phyloP scores from a whole-genome alignment of 2,888 invertebrate genomes.

The Rhyacophila evoluta region DNA sequence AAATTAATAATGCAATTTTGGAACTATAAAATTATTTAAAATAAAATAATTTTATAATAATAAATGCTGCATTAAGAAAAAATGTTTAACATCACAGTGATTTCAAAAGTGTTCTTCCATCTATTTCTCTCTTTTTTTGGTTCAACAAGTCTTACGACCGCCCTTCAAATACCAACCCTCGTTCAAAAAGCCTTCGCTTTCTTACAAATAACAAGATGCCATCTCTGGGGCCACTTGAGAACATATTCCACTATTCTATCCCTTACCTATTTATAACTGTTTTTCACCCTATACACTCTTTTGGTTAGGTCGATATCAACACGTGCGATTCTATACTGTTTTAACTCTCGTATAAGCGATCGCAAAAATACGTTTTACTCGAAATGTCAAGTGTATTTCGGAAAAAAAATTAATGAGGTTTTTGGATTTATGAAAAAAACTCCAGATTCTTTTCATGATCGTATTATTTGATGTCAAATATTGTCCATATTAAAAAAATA shows the following conservation, averaged over 20 bases:
- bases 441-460: too few species aligned
- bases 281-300: not conserved
- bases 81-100: not conserved
- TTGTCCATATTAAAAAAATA: too few species aligned
- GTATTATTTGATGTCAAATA: too few species aligned
- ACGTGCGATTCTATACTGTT: not conserved
- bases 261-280: not conserved
- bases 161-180: slow-evolving; percentile 22
- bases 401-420: too few species aligned
- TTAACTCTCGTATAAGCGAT: not conserved
- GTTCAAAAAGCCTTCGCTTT: slow-evolving; percentile 20
- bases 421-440: too few species aligned
- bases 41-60: too few species aligned
- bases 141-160: slow-evolving; percentile 18
- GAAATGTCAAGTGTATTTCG: too few species aligned
- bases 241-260: not conserved
- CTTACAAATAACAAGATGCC: slow-evolving; percentile 46
- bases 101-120: not conserved
- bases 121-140: slow-evolving; percentile 9
- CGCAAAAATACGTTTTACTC: too few species aligned
- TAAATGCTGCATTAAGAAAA: too few species aligned
- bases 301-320: not conserved
- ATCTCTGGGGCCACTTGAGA: slow-evolving; percentile 28
- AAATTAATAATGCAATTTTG: too few species aligned
- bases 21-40: too few species aligned